phyloP scores from a whole-genome alignment of 2,797 vertebrate species.

The Enteromius treurensis region DNA sequence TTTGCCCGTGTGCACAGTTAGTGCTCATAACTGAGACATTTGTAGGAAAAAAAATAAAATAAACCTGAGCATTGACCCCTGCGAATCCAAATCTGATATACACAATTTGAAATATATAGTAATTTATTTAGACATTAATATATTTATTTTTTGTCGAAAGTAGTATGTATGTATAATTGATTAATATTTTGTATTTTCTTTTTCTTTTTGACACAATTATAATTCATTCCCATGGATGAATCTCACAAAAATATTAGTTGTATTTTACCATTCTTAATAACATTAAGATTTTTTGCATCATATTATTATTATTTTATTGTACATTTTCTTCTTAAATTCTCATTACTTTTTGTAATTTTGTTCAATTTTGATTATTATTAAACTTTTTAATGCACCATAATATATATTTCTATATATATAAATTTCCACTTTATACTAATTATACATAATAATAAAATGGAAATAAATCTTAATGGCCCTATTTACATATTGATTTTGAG shows the following conservation, averaged over 20 bases:
- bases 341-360: neutral
- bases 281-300: slow-evolving; percentile 6
- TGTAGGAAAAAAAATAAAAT: slow-evolving; percentile 4
- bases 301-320: neutral
- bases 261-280: neutral
- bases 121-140: slow-evolving; percentile 31
- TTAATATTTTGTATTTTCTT: slow-evolving; percentile 15
- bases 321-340: neutral
- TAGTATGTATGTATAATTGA: slow-evolving; percentile 41
- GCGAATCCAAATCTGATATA: slow-evolving; percentile 21
- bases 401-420: too few relatives aligned
- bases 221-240: neutral
- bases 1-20: slow-evolving; percentile 66
- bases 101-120: slow-evolving; percentile 20
- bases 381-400: neutral
- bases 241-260: neutral
- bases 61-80: neutral
- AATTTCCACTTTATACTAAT: neutral
- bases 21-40: slow-evolving; percentile 44
- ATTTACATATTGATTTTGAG: neutral
- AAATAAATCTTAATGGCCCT: neutral
- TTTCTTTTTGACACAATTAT: slow-evolving; percentile 13
- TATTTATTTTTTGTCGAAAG: slow-evolving; percentile 57
- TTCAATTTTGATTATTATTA: neutral
- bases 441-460: neutral